These are phyloP conservation scores for Arnoldichthys spilopterus DNA, from an alignment of 2,797 vertebrate genomes.

Conservation along the genomic window DNA sequence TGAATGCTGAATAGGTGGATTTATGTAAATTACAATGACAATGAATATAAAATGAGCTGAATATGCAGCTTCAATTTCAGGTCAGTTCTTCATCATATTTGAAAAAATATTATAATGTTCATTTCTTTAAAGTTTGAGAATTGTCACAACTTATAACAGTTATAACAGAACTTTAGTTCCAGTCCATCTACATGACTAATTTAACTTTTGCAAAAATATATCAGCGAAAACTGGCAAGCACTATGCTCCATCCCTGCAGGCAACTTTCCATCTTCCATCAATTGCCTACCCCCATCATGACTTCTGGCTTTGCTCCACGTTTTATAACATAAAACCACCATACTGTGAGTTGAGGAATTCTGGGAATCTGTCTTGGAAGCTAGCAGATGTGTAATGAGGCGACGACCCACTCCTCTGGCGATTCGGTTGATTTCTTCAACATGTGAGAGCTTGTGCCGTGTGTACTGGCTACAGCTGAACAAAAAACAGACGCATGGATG, in stretches of 20 bases:
- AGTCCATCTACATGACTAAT: not conserved
- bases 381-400: slow-evolving; percentile 46
- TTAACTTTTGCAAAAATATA: not conserved
- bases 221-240: not conserved
- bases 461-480: not conserved
- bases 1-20: no score
- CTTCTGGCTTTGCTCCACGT: not conserved
- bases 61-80: no score
- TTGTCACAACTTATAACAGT: no score
- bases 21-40: no score
- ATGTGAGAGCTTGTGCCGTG: slow-evolving; percentile 11
- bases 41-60: no score
- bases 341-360: slow-evolving; percentile 21
- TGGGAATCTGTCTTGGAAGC: slow-evolving; percentile 38
- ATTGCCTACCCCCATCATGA: not conserved
- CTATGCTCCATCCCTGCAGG: not conserved
- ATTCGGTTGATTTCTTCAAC: slow-evolving; percentile 31
- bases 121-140: no score
- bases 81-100: no score
- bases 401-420: not conserved
- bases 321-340: slow-evolving; percentile 47
- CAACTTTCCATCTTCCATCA: not conserved
- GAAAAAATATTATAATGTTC: no score
- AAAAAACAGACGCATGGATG: not conserved
- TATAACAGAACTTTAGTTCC: no score